Evolutionary conservation across 2,888 invertebrate species (phyloP), one percentile per base, ranked within the genome.

Genomic region (Nebria brevicollis): DNA sequence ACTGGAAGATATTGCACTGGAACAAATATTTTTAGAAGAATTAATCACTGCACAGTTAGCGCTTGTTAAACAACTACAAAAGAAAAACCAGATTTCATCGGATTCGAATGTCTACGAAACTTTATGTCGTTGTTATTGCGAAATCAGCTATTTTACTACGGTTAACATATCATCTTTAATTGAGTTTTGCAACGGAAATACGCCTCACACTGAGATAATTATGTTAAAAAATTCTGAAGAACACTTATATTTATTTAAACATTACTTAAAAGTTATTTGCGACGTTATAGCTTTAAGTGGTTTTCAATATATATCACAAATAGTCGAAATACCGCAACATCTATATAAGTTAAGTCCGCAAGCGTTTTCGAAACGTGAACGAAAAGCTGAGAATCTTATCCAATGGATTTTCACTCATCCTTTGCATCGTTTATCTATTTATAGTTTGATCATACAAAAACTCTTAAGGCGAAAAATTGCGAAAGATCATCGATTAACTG

Each of bases 211-310:
- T 87, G 93, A 94, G 89, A 91, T 95, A 86, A 90, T 93, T 75
- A 91, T 94, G 85, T 91, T 95, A 85, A 93, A 93, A 86, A 92
- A 93, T 89, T 91, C 93, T 86, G 93, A 94, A 86, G 95, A 95
- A 89, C 93, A 92, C 89, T 92, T 94, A 86, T 91, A 92, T 86
- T 91, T 94, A 83, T 95, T 94, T 87, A 93, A 92, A 87, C 92
- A 92, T 87, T 95, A 95, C 90, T 91, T 94, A 72, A 90, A 93
- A 88, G 92, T 92, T 85, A 91, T 94, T 87, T 94, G 94, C 88
- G 94, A 95, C 91, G 91, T 94, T 83, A 93, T 93, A 86, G 93
- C 94, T 84, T 90, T 94, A 83, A 92, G 93, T 86, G 95, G 94
- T 64, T 94, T 95, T 86, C 87, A 90, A 70, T 92, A 93, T 84